Conservation (phyloP, 2,797 vertebrate genomes). For the Dendrocincla tyrannina region DNA sequence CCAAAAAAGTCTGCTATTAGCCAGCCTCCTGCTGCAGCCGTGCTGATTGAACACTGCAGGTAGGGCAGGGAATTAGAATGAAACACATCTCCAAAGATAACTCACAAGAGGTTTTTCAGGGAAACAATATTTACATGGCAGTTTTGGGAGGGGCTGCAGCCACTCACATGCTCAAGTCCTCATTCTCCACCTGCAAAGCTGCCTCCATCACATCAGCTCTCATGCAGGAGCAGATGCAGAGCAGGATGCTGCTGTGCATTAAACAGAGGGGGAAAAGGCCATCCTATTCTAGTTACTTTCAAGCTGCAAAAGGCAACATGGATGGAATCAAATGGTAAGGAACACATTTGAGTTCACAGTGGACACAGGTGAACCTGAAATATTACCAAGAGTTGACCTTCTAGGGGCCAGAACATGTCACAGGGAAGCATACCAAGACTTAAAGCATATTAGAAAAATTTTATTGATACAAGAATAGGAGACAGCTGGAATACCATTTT, state of each 20-base stretch:
- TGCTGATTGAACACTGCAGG: constrained; percentile 45
- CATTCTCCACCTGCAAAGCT: neutral
- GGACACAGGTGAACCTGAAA: neutral
- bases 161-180: fast-evolving
- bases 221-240: neutral
- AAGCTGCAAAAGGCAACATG: neutral
- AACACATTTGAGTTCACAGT: fast-evolving
- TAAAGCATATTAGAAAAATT: neutral
- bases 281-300: neutral
- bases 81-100: neutral
- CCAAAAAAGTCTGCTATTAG: constrained; percentile 54
- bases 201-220: neutral
- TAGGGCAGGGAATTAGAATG: constrained; percentile 2
- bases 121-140: neutral
- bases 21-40: constrained; percentile 52
- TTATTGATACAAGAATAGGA: neutral
- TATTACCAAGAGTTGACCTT: neutral
- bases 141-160: neutral
- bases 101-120: neutral
- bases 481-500: neutral
- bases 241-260: neutral
- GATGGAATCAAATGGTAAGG: neutral
- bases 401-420: neutral
- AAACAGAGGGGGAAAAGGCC: neutral
- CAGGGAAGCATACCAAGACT: neutral